Evolutionary conservation across 92 coral and sea anemone species (phyloP), one percentile per base, ranked within the genome.

Genomic region (Chrysogorgia sp.): DNA sequence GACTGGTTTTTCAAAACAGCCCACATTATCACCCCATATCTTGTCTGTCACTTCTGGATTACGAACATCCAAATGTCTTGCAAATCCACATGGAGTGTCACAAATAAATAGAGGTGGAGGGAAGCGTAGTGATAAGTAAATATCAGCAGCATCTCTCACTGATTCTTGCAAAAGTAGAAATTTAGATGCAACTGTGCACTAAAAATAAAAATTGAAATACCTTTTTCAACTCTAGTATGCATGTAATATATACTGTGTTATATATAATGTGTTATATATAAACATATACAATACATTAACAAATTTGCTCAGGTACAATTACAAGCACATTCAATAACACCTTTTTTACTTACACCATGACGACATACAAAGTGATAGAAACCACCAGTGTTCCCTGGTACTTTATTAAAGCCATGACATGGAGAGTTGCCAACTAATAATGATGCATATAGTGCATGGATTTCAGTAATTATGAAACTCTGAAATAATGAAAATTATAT

Each of bases 1-100:
- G n/a, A n/a, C n/a, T n/a, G n/a, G n/a, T n/a, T n/a, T n/a, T n/a
- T n/a, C n/a, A 82, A 82, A 82, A 25, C 86, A 82, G 7, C 86
- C 86, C 28, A 55, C 34, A 2, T 50, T 82, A 19, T 60, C 61
- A 0, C 72, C 86, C 86, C 86, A 82, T 9, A 82, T 40, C 1
- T 21, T n/a, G 3, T 45, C 4, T 10, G 65, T 22, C 0, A 34
- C 25, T 3, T 34, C 33, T 8, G 69, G 85, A 29, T 80, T 78
- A n/a, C 88, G 43, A 34, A 33, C 21, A 19, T 85, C 88, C 67
- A 85, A 33, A 66, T 85, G 85, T 22, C 88, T 47, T 52, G 80
- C 75, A 25, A 85, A 79, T 6, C 84, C 81, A 85, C 85, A 85
- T 30, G 88, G 88, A 25, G 88, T 79, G 71, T 85, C 88, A 50